A percentile compares a stretch with the other conserved stretches of the same genome.
Conservation (phyloP, 37 sponge, comb jelly and placozoan species). For the Diacarnus erythraeanus region DNA sequence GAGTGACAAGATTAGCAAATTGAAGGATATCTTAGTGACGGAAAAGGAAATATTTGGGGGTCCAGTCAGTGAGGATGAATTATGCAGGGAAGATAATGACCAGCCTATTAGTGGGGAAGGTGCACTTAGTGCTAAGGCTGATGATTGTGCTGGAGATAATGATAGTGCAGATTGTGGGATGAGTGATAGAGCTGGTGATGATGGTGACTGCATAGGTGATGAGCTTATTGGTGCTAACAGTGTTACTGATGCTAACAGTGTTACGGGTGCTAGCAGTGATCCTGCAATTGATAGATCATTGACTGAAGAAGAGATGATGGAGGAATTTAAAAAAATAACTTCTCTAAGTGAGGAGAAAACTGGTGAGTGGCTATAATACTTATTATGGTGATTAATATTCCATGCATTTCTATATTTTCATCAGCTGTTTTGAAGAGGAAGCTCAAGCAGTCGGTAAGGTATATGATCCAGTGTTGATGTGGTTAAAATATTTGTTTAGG, state of each 20-base stretch:
- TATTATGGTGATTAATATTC: neutral
- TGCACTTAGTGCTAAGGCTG: neutral
- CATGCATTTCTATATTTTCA: too few species aligned
- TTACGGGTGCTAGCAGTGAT: neutral
- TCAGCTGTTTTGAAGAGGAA: too few species aligned
- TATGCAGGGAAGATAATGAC: neutral
- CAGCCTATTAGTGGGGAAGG: neutral
- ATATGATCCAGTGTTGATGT: too few species aligned
- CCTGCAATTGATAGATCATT: neutral
- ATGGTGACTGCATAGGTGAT: neutral
- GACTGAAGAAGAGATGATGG: neutral
- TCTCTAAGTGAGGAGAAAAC: neutral
- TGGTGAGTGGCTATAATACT: neutral
- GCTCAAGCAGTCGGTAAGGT: too few species aligned
- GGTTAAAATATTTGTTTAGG: neutral
- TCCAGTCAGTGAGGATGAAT: neutral
- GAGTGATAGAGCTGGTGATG: neutral
- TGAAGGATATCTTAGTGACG: conserved; percentile 4
- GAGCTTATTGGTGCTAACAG: neutral
- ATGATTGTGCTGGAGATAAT: neutral
- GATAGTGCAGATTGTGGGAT: neutral
- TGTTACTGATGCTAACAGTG: neutral
- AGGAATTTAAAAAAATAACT: conserved; percentile 33
- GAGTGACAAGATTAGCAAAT: neutral
- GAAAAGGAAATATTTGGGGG: conserved; percentile 45